Percentiles rank a stretch among this genome's conserved stretches.
These are phyloP conservation scores for Bos taurus DNA, from an alignment of 2,113 vertebrate species.

Conservation along the genomic window ARS-UCD2.0 NC_037347.1:29035001-29035500, in stretches of 20 bases:
- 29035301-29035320: background rate
- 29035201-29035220: background rate
- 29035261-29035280: background rate
- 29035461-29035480: background rate
- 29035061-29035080: background rate
- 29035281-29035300: background rate
- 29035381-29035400: background rate
- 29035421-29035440: background rate
- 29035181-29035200: background rate
- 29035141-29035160: background rate
- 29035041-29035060: background rate
- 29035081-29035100: background rate
- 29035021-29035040: background rate
- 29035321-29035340: background rate
- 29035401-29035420: background rate
- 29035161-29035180: background rate
- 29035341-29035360: background rate
- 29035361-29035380: background rate
- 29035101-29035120: background rate
- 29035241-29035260: background rate
- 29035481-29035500: background rate
- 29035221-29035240: background rate
- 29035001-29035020: background rate
- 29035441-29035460: background rate
- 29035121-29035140: background rate